Conservation (phyloP, 2,113 vertebrate genomes). For the Dipodomys stephensi region DNA sequence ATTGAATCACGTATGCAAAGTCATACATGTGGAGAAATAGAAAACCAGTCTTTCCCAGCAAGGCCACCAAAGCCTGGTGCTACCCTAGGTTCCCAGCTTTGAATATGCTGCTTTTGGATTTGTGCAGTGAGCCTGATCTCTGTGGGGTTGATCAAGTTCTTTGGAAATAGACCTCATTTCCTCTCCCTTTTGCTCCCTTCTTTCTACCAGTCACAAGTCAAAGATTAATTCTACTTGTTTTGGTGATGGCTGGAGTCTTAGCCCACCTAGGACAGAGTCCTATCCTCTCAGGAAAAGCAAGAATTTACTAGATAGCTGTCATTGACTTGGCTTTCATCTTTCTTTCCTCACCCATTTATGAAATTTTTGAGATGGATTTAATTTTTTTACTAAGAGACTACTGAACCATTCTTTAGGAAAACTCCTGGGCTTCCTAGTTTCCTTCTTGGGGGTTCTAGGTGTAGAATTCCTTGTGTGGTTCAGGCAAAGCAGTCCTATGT, state of each 20-base stretch:
- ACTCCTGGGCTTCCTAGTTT: background rate
- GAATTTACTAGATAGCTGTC: background rate
- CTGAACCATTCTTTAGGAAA: background rate
- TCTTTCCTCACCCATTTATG: background rate
- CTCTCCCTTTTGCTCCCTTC: background rate
- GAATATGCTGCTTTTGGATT: background rate
- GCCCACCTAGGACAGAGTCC: background rate
- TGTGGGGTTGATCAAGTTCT: background rate
- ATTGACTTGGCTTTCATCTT: background rate
- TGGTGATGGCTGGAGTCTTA: background rate
- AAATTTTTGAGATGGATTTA: background rate
- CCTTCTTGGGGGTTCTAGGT: background rate
- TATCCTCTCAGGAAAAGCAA: background rate
- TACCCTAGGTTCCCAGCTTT: background rate
- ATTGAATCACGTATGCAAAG: background rate
- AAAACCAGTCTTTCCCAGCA: background rate
- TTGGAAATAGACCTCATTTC: background rate
- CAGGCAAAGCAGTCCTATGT: background rate
- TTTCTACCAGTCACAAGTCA: constrained; percentile 1
- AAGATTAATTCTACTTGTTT: constrained; percentile 5
- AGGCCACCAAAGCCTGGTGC: too few relatives aligned
- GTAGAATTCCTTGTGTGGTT: background rate
- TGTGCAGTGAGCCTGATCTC: background rate
- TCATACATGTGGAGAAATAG: background rate
- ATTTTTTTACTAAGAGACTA: background rate